Percentiles rank a stretch among this genome's conserved stretches.
phyloP scores from a whole-genome alignment of 2,888 invertebrate species.

The Alviniconcha strummeri region DNA sequence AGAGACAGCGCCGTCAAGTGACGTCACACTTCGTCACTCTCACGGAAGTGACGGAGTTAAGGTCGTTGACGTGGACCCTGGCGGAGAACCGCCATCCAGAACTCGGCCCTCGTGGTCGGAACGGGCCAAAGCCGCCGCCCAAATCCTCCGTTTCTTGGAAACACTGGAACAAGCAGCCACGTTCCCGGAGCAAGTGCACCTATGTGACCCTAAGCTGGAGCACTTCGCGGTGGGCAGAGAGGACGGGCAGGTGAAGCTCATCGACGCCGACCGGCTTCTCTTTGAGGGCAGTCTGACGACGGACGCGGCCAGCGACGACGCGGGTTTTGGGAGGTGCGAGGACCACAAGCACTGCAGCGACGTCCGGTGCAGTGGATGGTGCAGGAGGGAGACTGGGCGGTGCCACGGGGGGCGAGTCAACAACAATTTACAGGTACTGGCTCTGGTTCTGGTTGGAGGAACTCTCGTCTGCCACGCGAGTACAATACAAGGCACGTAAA shows the following conservation, averaged over 20 bases:
- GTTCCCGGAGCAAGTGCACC: not conserved
- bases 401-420: not conserved
- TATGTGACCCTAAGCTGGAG: constrained; percentile 23
- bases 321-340: not conserved
- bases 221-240: constrained; percentile 6
- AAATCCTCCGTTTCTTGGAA: constrained; percentile 1
- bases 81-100: not conserved
- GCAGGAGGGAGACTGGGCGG: not conserved
- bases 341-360: constrained; percentile 22
- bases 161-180: constrained; percentile 4
- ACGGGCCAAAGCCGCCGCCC: not conserved
- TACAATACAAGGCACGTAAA: no score
- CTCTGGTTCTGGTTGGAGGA: no score
- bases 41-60: no score
- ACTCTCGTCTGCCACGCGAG: no score
- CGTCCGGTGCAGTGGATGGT: constrained; percentile 24
- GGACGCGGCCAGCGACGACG: not conserved
- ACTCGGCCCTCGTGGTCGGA: not conserved
- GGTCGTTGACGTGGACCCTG: no score
- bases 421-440: constrained; percentile 16
- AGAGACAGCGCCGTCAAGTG: no score
- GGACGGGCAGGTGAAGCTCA: constrained; percentile 1
- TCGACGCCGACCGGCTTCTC: constrained; percentile 15
- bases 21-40: no score
- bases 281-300: constrained; percentile 20